Evolutionary conservation across 2,113 vertebrate species (phyloP).

Genomic region (Sapajus apella): DNA sequence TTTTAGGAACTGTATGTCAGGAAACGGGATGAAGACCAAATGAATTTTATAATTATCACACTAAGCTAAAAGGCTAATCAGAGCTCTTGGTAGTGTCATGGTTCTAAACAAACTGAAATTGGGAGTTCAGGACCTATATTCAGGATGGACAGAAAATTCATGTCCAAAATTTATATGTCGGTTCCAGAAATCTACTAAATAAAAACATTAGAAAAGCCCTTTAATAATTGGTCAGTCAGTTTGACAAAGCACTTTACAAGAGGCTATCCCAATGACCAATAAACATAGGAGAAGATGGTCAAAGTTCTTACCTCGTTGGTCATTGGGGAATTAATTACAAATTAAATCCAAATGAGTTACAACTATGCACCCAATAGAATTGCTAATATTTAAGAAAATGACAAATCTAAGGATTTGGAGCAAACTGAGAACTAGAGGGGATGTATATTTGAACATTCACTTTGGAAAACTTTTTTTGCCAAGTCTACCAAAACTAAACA

Average conservation of each 20-base stretch:
- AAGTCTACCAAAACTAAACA: background rate
- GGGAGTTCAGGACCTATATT: background rate
- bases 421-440: background rate
- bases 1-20: background rate
- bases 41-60: background rate
- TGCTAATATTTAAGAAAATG: background rate
- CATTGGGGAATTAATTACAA: background rate
- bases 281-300: background rate
- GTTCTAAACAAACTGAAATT: background rate
- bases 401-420: background rate
- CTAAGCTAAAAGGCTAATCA: background rate
- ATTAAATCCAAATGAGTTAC: background rate
- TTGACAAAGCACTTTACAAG: background rate
- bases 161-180: background rate
- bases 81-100: background rate
- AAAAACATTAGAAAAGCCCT: background rate
- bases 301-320: background rate
- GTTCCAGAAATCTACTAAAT: background rate
- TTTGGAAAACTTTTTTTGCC: background rate
- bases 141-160: background rate
- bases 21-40: background rate
- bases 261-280: background rate
- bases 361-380: background rate
- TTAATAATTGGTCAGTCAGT: background rate
- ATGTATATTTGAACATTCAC: background rate